Evolutionary conservation across 2,113 vertebrate genomes (phyloP).

Genomic region (Syngnathus typhle): DNA sequence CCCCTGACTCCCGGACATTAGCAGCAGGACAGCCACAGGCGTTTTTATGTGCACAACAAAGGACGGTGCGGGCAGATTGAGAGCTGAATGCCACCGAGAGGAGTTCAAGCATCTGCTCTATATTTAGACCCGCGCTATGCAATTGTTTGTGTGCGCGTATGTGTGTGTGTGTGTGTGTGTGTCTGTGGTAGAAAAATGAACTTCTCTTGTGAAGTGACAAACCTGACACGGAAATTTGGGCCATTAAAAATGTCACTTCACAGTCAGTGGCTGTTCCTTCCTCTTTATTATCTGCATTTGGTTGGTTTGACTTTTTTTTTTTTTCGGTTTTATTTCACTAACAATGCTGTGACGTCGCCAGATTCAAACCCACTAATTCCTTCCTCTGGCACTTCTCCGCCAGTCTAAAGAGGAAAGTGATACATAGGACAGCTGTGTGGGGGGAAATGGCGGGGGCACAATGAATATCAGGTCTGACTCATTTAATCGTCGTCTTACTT

Average conservation of each 20-base stretch:
- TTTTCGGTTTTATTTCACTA: not conserved
- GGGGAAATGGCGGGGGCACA: slow-evolving; percentile 13
- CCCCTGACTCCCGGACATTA: slow-evolving; percentile 28
- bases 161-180: slow-evolving; percentile 18
- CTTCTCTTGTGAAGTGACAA: slow-evolving; percentile 15
- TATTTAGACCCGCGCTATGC: slow-evolving; percentile 44
- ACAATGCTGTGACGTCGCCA: not conserved
- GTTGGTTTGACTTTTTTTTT: not conserved
- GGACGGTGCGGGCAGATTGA: slow-evolving; percentile 14
- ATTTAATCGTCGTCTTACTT: slow-evolving; percentile 45
- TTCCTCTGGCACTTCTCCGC: not conserved
- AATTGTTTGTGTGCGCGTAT: slow-evolving; percentile 9
- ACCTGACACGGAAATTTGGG: slow-evolving; percentile 23
- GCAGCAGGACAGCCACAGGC: slow-evolving; percentile 10
- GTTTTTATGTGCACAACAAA: slow-evolving; percentile 35
- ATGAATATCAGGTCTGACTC: slow-evolving; percentile 32
- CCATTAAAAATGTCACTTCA: slow-evolving; percentile 1
- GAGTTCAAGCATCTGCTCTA: slow-evolving; percentile 48
- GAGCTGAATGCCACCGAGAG: slow-evolving; percentile 36
- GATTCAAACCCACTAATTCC: not conserved
- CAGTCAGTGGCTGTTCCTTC: not conserved
- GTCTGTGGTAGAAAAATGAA: slow-evolving; percentile 16
- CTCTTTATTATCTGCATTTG: not conserved
- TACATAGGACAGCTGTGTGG: not conserved
- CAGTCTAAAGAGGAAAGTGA: not conserved